Conservation (phyloP, 2,888 invertebrate species). For the Polylopha cassiicola region DNA sequence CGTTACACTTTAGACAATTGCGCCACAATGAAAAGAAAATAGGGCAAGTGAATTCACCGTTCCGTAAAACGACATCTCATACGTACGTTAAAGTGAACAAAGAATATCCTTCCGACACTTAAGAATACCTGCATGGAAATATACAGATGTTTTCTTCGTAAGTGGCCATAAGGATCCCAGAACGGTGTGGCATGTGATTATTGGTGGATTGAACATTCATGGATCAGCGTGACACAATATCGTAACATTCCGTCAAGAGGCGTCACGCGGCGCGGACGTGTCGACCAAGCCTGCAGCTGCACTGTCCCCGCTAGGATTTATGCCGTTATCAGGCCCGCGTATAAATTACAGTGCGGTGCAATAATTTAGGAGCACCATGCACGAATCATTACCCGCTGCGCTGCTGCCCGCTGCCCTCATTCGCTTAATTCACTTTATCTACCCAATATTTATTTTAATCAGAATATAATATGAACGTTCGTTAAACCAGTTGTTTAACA, state of each 20-base stretch:
- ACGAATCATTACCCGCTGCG: conserved; percentile 76
- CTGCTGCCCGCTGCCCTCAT: conserved; percentile 41
- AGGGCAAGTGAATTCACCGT: no score
- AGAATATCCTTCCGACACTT: no score
- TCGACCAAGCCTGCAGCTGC: conserved; percentile 48
- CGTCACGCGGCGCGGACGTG: conserved; percentile 64
- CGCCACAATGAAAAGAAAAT: no score
- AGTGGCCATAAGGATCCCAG: no score
- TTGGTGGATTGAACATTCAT: conserved; percentile 17
- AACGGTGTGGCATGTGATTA: no score
- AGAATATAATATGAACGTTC: conserved; percentile 41
- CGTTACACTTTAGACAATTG: not conserved
- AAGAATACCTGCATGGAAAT: no score
- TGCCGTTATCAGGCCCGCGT: conserved; percentile 70
- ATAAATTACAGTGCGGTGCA: conserved; percentile 71
- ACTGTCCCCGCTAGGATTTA: conserved; percentile 69
- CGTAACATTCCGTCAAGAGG: conserved; percentile 51
- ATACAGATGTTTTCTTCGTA: no score
- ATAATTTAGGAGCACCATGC: conserved; percentile 75
- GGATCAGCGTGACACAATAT: conserved; percentile 25
- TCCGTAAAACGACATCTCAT: no score
- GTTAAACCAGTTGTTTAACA: no score
- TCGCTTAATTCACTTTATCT: conserved; percentile 71
- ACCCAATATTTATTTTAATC: conserved; percentile 58
- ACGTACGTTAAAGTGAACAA: no score